phyloP scores from a whole-genome alignment of 2,113 vertebrate genomes.

The Notothenia coriiceps region DNA sequence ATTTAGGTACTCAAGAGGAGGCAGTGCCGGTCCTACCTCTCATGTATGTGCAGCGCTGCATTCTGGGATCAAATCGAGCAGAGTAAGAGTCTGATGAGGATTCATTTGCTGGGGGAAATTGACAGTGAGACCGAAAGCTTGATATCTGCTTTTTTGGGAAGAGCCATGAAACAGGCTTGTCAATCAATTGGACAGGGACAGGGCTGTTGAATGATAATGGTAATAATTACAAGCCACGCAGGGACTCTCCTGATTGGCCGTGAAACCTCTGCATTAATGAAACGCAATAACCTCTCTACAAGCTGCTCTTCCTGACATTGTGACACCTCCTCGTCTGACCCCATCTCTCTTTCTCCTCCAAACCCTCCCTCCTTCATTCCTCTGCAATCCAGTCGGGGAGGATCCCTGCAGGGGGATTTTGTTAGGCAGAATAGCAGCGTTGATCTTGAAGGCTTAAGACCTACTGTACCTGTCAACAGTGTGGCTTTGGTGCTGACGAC shows the following conservation, averaged over 20 bases:
- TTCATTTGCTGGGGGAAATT: slow-evolving; percentile 55
- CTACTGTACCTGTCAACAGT: slow-evolving; percentile 82
- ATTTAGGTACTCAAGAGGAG: slow-evolving; percentile 17
- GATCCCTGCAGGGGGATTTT: slow-evolving; percentile 75
- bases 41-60: not conserved
- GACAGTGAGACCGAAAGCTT: slow-evolving; percentile 23
- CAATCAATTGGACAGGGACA: slow-evolving; percentile 78
- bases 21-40: not conserved
- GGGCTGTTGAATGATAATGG: slow-evolving; percentile 74
- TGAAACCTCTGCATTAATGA: slow-evolving; percentile 67
- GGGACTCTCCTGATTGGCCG: slow-evolving; percentile 70
- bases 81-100: slow-evolving; percentile 57
- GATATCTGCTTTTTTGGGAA: slow-evolving; percentile 39
- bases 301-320: slow-evolving; percentile 6
- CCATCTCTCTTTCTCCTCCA: slow-evolving; percentile 41
- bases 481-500: slow-evolving; percentile 78
- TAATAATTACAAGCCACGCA: slow-evolving; percentile 75
- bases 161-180: slow-evolving; percentile 75
- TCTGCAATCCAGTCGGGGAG: slow-evolving; percentile 31
- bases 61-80: slow-evolving; percentile 51
- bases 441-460: slow-evolving; percentile 83
- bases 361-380: slow-evolving; percentile 17
- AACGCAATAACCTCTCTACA: not conserved
- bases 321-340: slow-evolving; percentile 64
- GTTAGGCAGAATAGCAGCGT: slow-evolving; percentile 78